These are phyloP conservation scores for Raja brachyura DNA, from an alignment of 2,113 vertebrate species.

Conservation along the genomic window DNA sequence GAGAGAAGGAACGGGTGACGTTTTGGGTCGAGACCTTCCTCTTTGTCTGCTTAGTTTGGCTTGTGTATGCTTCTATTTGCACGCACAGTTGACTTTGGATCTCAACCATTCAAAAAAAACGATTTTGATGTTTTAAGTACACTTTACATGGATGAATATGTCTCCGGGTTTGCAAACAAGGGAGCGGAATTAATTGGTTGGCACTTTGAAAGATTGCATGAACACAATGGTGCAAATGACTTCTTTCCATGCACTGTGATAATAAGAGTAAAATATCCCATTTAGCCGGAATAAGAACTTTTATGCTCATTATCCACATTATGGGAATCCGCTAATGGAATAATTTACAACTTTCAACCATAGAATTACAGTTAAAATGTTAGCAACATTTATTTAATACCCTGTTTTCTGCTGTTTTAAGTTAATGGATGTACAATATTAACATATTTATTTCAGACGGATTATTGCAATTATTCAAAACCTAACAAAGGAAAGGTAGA, in stretches of 20 bases:
- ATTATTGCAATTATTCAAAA: not conserved
- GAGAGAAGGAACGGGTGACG: too few relatives aligned
- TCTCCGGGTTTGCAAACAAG: not conserved
- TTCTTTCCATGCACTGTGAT: not conserved
- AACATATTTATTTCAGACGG: not conserved
- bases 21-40: too few relatives aligned
- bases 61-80: not conserved
- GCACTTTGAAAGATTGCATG: not conserved
- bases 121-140: not conserved
- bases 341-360: not conserved
- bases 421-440: not conserved
- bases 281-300: not conserved
- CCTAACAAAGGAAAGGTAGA: not conserved
- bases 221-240: not conserved
- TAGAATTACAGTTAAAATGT: slow-evolving; percentile 18
- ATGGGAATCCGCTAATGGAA: not conserved
- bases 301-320: not conserved
- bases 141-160: not conserved
- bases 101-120: not conserved
- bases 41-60: too few relatives aligned
- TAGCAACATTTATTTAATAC: not conserved
- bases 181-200: not conserved
- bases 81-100: not conserved
- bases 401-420: not conserved
- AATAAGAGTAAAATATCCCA: not conserved